These are phyloP conservation scores for Proterorhinus semilunaris DNA, from an alignment of 2,113 vertebrate species.

Conservation along the genomic window DNA sequence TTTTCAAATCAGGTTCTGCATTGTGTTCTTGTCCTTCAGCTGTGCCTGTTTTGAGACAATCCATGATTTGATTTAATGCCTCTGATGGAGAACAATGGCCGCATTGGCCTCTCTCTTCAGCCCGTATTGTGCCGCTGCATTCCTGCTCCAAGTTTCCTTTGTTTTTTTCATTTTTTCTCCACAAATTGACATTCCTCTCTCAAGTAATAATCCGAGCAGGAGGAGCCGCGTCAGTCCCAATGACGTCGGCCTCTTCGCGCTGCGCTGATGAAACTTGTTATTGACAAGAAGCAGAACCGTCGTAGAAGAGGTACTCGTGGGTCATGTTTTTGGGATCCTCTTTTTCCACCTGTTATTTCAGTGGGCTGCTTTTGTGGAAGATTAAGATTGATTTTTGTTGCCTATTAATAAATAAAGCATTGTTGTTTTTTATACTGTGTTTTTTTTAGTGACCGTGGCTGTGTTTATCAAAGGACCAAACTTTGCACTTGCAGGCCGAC, in stretches of 20 bases:
- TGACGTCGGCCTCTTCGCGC: not conserved
- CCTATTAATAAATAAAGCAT: too few species aligned
- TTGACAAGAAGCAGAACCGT: not conserved
- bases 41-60: not conserved
- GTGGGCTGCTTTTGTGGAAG: too few species aligned
- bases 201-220: constrained; percentile 6
- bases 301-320: not conserved
- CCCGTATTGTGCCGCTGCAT: not conserved
- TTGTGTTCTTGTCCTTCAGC: not conserved
- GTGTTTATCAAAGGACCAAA: too few species aligned
- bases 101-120: not conserved
- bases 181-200: constrained; percentile 1
- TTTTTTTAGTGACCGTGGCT: too few species aligned
- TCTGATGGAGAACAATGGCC: not conserved
- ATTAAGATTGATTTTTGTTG: too few species aligned
- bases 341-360: too few species aligned
- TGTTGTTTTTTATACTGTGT: too few species aligned
- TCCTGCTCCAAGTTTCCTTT: not conserved
- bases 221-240: not conserved
- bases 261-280: constrained; percentile 2
- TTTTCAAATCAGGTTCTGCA: not conserved
- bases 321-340: not conserved
- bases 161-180: not conserved
- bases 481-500: not conserved
- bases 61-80: not conserved